A percentile compares a stretch with the other conserved stretches of the same genome.
These are phyloP conservation scores for Burhinus bistriatus DNA, from an alignment of 2,113 vertebrate genomes.

Conservation along the genomic window DNA sequence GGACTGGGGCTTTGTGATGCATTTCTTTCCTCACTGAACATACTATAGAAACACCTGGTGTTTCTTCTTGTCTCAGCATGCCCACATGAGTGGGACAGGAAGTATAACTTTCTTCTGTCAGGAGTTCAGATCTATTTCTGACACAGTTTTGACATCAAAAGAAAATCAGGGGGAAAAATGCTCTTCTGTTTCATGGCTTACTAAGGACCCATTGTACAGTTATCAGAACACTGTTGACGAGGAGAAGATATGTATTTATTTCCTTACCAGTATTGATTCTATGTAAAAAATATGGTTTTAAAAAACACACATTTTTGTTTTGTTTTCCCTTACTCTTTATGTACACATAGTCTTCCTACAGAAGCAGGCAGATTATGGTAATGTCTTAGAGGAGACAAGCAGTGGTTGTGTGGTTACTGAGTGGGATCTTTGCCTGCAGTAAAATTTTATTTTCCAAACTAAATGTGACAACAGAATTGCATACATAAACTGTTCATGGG, in stretches of 20 bases:
- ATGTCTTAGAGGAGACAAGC: background rate
- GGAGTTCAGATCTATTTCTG: slow-evolving; percentile 5
- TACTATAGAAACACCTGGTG: background rate
- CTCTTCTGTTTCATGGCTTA: background rate
- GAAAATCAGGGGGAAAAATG: background rate
- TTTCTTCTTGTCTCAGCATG: background rate
- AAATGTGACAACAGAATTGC: background rate
- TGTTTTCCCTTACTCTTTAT: background rate
- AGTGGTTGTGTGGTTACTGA: background rate
- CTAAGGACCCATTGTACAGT: background rate
- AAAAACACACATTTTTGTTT: background rate
- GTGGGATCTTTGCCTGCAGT: background rate
- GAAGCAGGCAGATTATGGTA: background rate
- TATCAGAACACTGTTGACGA: background rate
- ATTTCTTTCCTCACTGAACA: background rate
- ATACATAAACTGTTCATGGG: background rate
- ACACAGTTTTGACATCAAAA: background rate
- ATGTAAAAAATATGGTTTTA: background rate
- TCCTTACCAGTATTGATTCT: background rate
- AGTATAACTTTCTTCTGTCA: background rate
- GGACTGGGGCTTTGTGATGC: background rate
- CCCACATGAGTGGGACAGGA: background rate
- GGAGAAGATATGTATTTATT: background rate
- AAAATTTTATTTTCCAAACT: background rate
- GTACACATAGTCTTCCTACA: background rate